Evolutionary conservation across 2,797 vertebrate genomes (phyloP).

Genomic region (Podargus strigoides): DNA sequence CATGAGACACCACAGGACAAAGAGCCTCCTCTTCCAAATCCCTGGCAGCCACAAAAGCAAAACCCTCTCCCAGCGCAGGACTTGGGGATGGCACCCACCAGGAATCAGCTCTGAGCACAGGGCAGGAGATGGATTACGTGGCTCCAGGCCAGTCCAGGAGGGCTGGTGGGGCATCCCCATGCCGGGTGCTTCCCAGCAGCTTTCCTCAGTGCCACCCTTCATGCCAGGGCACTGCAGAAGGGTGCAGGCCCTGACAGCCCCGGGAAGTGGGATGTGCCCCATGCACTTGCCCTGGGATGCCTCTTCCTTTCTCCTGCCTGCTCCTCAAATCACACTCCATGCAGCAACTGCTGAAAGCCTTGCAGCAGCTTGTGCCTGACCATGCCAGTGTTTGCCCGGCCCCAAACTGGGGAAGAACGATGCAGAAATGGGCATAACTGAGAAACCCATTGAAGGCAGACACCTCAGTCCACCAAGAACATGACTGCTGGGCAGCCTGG

Average conservation of each 20-base stretch:
- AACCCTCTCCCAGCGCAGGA: background rate
- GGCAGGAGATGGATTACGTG: background rate
- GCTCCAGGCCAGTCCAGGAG: background rate
- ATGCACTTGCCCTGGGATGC: background rate
- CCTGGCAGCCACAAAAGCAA: background rate
- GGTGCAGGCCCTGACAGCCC: background rate
- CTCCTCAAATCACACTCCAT: background rate
- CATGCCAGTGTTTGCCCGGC: fast-evolving
- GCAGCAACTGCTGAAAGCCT: background rate
- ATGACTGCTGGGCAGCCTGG: fast-evolving
- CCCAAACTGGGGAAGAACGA: fast-evolving
- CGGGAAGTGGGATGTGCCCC: background rate
- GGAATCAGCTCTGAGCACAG: background rate
- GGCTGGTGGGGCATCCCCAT: too few relatives aligned
- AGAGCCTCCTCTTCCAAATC: background rate
- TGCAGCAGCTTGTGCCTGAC: background rate
- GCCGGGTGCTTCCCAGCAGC: background rate
- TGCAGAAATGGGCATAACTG: background rate
- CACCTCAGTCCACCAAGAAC: background rate
- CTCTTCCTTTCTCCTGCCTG: background rate
- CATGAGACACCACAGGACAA: fast-evolving
- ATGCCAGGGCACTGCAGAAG: background rate
- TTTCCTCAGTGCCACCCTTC: background rate
- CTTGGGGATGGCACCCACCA: background rate
- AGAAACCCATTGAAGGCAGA: background rate